Percentiles rank a stretch among this genome's conserved stretches.
Conservation (phyloP, 2,113 vertebrate species). For the Rana temporaria region DNA sequence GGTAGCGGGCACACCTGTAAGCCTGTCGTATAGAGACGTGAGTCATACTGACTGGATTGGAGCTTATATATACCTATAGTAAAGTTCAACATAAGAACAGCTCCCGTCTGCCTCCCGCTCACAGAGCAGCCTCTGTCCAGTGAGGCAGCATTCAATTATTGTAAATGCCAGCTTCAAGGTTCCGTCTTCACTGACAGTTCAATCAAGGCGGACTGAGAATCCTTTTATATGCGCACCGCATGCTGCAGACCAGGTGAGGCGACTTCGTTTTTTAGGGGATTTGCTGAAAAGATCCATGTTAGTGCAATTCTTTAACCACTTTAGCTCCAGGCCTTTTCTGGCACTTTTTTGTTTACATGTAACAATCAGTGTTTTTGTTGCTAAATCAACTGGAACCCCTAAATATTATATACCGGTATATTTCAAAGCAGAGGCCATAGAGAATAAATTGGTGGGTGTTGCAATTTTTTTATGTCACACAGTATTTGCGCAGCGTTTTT, state of each 20-base stretch:
- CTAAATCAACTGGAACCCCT: too few species aligned
- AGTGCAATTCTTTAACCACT: too few species aligned
- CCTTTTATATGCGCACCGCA: background rate
- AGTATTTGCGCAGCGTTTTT: too few species aligned
- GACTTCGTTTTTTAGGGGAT: too few species aligned
- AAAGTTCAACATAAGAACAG: conserved; percentile 14
- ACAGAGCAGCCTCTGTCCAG: background rate
- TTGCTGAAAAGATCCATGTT: too few species aligned
- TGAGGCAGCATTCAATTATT: background rate
- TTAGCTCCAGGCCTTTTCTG: too few species aligned
- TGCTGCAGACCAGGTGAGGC: background rate
- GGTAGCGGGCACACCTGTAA: conserved; percentile 25
- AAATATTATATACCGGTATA: too few species aligned
- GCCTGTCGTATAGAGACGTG: background rate
- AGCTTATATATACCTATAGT: conserved; percentile 16
- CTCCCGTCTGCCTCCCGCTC: background rate
- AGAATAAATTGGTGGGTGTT: too few species aligned
- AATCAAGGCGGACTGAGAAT: background rate
- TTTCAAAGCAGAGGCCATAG: too few species aligned
- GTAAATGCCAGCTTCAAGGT: background rate
- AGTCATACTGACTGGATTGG: background rate
- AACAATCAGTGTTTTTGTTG: too few species aligned
- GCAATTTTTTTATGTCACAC: too few species aligned
- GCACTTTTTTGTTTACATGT: too few species aligned
- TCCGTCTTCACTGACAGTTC: background rate